Conservation (phyloP, 2,113 vertebrate genomes). For the human region GRCh38 chr2:140089501-140090000, state of each 20-base stretch:
- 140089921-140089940: conserved; percentile 80
- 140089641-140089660: neutral
- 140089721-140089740: conserved; percentile 50
- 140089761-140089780: conserved; percentile 68
- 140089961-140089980: conserved; percentile 77
- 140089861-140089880: conserved; percentile 68
- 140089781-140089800: neutral
- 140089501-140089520: neutral
- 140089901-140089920: conserved; percentile 76
- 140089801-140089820: conserved; percentile 69
- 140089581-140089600: conserved; percentile 12
- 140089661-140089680: neutral
- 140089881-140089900: conserved; percentile 74
- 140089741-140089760: neutral
- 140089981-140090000: conserved; percentile 74
- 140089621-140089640: neutral
- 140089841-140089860: conserved; percentile 77
- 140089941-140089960: conserved; percentile 65
- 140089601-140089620: neutral
- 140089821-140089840: conserved; percentile 70
- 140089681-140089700: conserved; percentile 57
- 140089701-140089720: conserved; percentile 55
- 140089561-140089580: neutral
- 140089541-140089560: neutral
- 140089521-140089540: neutral